Evolutionary conservation across 1,140 invertebrate genomes (phyloP).

Genomic region (Drosophila ananassae): DNA sequence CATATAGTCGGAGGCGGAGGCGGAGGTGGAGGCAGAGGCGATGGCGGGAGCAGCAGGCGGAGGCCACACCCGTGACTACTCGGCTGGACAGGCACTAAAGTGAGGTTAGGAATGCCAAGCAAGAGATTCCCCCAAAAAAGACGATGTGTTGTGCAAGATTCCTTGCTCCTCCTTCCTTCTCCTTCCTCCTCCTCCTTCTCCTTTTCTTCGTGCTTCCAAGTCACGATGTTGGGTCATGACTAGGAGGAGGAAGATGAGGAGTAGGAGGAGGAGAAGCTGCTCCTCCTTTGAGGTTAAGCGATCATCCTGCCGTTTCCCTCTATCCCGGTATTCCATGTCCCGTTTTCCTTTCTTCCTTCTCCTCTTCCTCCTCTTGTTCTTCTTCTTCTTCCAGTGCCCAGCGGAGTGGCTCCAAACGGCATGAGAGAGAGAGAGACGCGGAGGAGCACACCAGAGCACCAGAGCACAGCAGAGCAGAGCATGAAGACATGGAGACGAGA

Average conservation of each 20-base stretch:
- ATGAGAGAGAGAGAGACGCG: not conserved
- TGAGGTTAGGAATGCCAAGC: conserved; percentile 40
- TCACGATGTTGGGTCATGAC: too few species aligned
- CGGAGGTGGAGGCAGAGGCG: conserved; percentile 4
- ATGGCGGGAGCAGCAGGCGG: conserved; percentile 11
- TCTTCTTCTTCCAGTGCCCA: conserved; percentile 2
- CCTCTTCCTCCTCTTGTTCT: not conserved
- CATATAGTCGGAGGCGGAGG: not conserved
- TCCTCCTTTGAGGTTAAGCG: conserved; percentile 51
- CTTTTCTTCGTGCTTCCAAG: not conserved
- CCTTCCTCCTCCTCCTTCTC: conserved; percentile 8
- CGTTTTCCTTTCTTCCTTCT: conserved; percentile 6
- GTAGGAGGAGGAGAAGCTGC: not conserved
- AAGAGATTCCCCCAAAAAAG: too few species aligned
- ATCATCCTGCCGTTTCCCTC: conserved; percentile 35
- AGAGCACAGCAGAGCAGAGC: not conserved
- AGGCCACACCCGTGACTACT: conserved; percentile 39
- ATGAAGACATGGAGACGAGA: conserved; percentile 17
- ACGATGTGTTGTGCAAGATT: too few species aligned
- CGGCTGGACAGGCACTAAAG: conserved; percentile 36
- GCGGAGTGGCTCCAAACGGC: conserved; percentile 6
- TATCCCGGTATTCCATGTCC: not conserved
- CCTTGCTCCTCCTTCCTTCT: not conserved
- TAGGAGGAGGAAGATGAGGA: too few species aligned
- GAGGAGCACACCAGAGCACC: not conserved